Evolutionary conservation across 2,888 invertebrate species (phyloP).

Genomic region (Drosophila lacicola): DNA sequence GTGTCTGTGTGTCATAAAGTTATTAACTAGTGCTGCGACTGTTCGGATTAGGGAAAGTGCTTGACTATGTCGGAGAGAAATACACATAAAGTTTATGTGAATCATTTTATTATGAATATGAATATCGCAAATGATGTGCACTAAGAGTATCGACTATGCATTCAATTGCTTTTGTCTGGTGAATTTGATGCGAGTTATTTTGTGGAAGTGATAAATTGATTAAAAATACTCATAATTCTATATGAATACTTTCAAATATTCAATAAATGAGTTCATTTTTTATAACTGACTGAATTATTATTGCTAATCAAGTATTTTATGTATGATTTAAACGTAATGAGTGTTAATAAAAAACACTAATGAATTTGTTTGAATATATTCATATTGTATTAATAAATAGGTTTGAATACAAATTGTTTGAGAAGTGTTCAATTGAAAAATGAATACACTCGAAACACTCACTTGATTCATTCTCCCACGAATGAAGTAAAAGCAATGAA

Average conservation of each 20-base stretch:
- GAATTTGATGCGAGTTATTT: slow-evolving; percentile 10
- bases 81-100: slow-evolving; percentile 34
- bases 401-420: not conserved
- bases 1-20: slow-evolving; percentile 61
- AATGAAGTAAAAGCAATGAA: not conserved
- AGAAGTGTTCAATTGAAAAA: no score
- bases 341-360: not conserved
- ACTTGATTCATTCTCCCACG: not conserved
- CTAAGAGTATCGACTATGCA: slow-evolving; percentile 9
- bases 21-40: slow-evolving; percentile 56
- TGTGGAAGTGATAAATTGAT: slow-evolving; percentile 15
- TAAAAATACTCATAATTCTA: slow-evolving; percentile 3
- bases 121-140: slow-evolving; percentile 13
- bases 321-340: not conserved
- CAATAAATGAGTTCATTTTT: not conserved
- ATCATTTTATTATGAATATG: slow-evolving; percentile 39
- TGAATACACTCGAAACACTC: not conserved
- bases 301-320: not conserved
- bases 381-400: slow-evolving; percentile 9
- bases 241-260: not conserved
- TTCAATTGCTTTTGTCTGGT: slow-evolving; percentile 18
- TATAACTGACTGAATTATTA: slow-evolving; percentile 1
- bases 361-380: not conserved
- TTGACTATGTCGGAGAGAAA: slow-evolving; percentile 6
- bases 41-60: slow-evolving; percentile 58